Conservation (phyloP, 2,797 vertebrate species). For the Basileuterus tristriatus region DNA sequence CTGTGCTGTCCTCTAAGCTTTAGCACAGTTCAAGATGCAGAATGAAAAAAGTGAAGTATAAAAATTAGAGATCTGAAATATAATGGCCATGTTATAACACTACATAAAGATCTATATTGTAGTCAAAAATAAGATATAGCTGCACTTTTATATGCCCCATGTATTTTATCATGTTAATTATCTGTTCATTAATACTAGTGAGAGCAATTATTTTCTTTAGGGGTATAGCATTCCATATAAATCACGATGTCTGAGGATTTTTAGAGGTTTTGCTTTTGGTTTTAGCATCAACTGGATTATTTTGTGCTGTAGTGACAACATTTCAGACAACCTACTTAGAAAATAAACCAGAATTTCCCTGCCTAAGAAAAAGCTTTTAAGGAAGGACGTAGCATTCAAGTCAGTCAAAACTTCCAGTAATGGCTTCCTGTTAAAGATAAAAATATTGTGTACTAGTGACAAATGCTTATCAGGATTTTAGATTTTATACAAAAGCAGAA, state of each 20-base stretch:
- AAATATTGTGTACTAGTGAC: not conserved
- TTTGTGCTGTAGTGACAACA: not conserved
- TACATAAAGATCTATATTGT: not conserved
- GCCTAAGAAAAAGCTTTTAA: not conserved
- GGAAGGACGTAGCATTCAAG: not conserved
- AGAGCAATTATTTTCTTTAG: slow-evolving; percentile 46
- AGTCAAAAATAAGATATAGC: slow-evolving; percentile 34
- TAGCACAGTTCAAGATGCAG: not conserved
- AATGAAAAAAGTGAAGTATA: not conserved
- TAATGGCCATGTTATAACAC: not conserved
- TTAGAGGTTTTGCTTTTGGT: not conserved
- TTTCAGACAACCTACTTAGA: not conserved
- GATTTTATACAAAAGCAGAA: not conserved
- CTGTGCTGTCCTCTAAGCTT: not conserved
- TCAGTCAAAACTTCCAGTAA: not conserved
- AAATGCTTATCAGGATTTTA: not conserved
- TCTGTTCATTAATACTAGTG: slow-evolving; percentile 17
- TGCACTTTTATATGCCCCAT: not conserved
- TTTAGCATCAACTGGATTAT: not conserved
- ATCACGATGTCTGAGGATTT: not conserved
- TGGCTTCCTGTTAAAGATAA: not conserved
- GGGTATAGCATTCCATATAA: not conserved
- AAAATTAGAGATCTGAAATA: not conserved
- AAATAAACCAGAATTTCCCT: not conserved
- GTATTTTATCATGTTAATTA: slow-evolving; percentile 40